Base-by-base conservation (phyloP, 1,140 invertebrate genomes). In the Solenopsis fugax region DNA sequence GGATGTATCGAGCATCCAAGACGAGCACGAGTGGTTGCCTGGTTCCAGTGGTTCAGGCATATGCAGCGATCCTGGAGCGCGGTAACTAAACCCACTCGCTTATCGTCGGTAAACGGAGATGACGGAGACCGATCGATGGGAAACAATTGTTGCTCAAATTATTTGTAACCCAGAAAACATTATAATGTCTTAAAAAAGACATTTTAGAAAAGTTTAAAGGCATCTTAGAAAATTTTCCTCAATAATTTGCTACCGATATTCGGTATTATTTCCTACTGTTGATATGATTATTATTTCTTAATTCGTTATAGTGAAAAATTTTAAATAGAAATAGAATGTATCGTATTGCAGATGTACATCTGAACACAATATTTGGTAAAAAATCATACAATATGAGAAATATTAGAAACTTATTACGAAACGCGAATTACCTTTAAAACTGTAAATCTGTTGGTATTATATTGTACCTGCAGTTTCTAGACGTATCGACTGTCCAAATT, bases 1-100 rank as follows among this genome's bases (percentile, higher is more conserved):
- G 87, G 60, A 90, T 56, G 52, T 50, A 65, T 86, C 72, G 58
- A 86, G 81, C 81, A 77, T 60, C 45, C 89, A 64, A 82, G 86
- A 84, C 82, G 64, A n/a, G 75, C 72, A 58, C 52, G 41, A 87
- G 67, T 24, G 73, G 54, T 62, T 62, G 34, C 37, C 84, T 37
- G 65, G 10, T 72, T 72, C 29, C 48, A n/a, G 62, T 29, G 62
- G 5, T 72, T 72, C 29, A 58, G 34, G 62, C 72, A 13, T 7
- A 48, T 41, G 56, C 50, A 54, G 88, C 93, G 91, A 92, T 81
- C 92, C 92, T 92, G 58, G 1, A 58, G 92, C 54, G 24, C 2
- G 77, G 50, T 64, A 10, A 54, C 52, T 16, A 85, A 92, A 93
- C 90, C 92, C 82, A 60, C 48, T 56, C n/a, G 45, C 4, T 10